Percentiles rank a stretch among this genome's conserved stretches.
phyloP scores from a whole-genome alignment of 1,140 invertebrate species.

The Samia ricini region DNA sequence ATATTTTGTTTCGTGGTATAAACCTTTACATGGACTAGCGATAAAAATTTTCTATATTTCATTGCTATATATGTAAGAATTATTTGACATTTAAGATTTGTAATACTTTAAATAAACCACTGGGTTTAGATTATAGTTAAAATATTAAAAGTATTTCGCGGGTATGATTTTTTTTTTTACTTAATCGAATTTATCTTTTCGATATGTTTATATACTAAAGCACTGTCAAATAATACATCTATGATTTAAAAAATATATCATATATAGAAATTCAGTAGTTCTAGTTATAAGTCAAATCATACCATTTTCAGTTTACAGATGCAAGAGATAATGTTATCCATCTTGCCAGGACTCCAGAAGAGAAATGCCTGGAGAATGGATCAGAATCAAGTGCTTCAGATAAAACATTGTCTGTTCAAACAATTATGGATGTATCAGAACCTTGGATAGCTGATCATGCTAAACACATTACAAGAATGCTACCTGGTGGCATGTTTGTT shows the following conservation, averaged over 20 bases:
- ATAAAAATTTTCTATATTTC: too few species aligned
- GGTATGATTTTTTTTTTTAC: too few species aligned
- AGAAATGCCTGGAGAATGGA: constrained; percentile 49
- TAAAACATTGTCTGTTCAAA: constrained; percentile 42
- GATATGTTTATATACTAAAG: background rate
- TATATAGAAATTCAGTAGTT: too few species aligned
- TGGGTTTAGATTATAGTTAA: too few species aligned
- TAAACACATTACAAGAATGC: constrained; percentile 86
- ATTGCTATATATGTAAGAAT: too few species aligned
- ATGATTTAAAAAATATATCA: too few species aligned
- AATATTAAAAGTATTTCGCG: too few species aligned
- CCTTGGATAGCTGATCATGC: constrained; percentile 84
- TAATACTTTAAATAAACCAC: too few species aligned
- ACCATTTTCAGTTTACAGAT: constrained; percentile 67
- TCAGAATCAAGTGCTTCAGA: constrained; percentile 49
- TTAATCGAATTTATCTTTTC: too few species aligned
- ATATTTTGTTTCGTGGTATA: constrained; percentile 22
- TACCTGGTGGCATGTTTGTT: constrained; percentile 89
- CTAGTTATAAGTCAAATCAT: background rate
- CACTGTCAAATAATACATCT: background rate
- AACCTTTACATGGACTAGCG: background rate
- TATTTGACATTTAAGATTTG: too few species aligned
- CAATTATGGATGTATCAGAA: constrained; percentile 76
- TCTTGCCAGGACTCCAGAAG: constrained; percentile 83
- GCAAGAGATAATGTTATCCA: constrained; percentile 85